Base-by-base conservation (phyloP, 2,888 invertebrate species). In the Acleris laterana region DNA sequence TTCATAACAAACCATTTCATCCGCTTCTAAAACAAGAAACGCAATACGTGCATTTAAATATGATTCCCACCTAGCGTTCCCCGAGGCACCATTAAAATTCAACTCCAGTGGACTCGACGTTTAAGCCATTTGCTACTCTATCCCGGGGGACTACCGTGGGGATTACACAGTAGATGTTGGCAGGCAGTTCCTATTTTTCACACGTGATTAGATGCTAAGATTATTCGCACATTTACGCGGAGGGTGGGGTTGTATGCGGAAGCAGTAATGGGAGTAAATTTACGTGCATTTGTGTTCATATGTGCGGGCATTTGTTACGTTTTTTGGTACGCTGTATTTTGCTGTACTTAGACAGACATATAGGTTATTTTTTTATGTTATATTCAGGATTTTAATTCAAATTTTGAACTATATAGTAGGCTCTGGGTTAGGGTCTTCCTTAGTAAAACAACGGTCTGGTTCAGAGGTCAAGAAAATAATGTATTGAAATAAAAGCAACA, bases 151-250 rank as follows among this genome's bases (percentile, higher is more conserved):
- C 28, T 19, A 57, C 22, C 16, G 17, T 1, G 57, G 62, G 46
- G 52, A 66, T 62, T 62, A 17, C 55, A 38, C 6, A 25, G 62
- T 7, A 4, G 38, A 38, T n/a, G 25, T 49, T 17, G 13, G 20
- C 16, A 32, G 51, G 44, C 17, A 13, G 46, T 61, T 56, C 61
- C 32, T 52, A 66, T 62, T 61, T 62, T 57, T 61, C 66, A 66
- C 57, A 56, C 46, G 51, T 66, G 66, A 66, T 66, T 66, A 66
- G 66, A 66, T 62, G 61, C 66, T 66, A 66, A 62, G 57, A 62
- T 66, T 66, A 66, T 66, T 66, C 62, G 28, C 38, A 56, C 66
- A 66, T 50, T 60, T 48, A 56, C 60, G 22, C 56, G 22, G 46
- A n/a, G 28, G 56, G 50, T 7, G 32, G 60, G 59, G 44, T 38